phyloP scores from a whole-genome alignment of 2,888 invertebrate species.

The Drosophila picticornis region DNA sequence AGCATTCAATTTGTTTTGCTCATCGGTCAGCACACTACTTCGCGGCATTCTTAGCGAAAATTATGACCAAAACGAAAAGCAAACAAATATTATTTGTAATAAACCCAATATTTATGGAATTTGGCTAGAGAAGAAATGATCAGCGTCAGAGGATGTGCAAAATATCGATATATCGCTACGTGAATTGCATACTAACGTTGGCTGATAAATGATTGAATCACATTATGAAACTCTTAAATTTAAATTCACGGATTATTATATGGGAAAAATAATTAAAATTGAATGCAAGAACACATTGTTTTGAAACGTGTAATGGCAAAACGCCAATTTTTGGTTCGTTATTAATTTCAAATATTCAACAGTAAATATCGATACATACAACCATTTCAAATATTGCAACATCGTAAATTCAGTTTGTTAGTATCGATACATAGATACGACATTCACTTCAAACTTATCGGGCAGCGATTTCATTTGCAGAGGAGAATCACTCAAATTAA shows the following conservation, averaged over 20 bases:
- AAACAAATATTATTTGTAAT: background rate
- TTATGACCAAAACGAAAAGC: background rate
- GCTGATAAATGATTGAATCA: background rate
- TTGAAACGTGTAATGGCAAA: background rate
- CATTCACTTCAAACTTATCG: background rate
- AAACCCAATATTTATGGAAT: background rate
- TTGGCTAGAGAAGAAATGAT: constrained; percentile 14
- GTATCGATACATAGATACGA: background rate
- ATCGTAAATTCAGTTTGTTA: background rate
- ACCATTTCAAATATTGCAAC: background rate
- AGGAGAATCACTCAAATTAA: background rate
- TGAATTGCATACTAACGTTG: background rate
- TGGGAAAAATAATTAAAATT: background rate
- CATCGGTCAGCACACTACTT: constrained; percentile 51
- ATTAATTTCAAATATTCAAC: background rate
- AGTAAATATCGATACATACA: background rate
- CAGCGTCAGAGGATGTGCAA: background rate
- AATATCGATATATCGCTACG: background rate
- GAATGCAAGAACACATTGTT: background rate
- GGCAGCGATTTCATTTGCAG: background rate
- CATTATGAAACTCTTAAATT: background rate
- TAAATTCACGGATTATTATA: background rate
- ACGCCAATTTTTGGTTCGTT: background rate
- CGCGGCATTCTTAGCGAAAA: constrained; percentile 48
- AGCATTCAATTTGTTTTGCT: constrained; percentile 62